Base-by-base conservation (phyloP, 1,140 invertebrate species). In the Colletes gigas region DNA sequence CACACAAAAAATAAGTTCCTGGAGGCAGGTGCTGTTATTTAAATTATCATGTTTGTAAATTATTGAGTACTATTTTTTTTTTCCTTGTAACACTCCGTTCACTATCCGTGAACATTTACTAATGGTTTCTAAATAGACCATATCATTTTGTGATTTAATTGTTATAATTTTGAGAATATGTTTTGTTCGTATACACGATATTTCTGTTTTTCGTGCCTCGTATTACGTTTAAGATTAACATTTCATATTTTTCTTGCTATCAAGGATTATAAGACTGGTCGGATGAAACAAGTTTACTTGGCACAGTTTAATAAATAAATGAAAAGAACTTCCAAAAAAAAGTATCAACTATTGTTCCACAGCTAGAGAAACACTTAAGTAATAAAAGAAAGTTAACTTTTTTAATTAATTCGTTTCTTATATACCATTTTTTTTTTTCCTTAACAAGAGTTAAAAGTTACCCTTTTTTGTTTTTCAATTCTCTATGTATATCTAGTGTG, bases 261-360 rank as follows among this genome's bases (percentile, higher is more conserved):
- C 9, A 30, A 79, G n/a, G 69, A 57, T 84, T 81, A 55, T 54
- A 80, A 71, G 59, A 59, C 68, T 84, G 77, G 70, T 73, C 77
- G 73, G 21, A 47, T 55, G 14, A 65, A 65, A 54, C 44, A 78
- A 30, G 30, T 62, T 71, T 63, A 70, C 14, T 9, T 55, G 69
- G 59, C 50, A 65, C 77, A 62, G 77, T 60, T 67, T 74, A 80
- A 66, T 47, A 57, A 74, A 72, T 78, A 65, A 65, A 44, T 57
- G 19, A n/a, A 72, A 50, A 71, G 50, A 60, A 74, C 63, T 75
- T 63, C 78, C 63, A 68, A 75, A 60, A 60, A 41, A 62, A 47
- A 62, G 54, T 17, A 62, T 50, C 47, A 79, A 74, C 54, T 47
- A 52, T 63, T 67, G 57, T 75, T 59, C 30, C n/a, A 75, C 14